Evolutionary conservation across 1,140 invertebrate genomes (phyloP).

Genomic region (Trichonephila inaurata): DNA sequence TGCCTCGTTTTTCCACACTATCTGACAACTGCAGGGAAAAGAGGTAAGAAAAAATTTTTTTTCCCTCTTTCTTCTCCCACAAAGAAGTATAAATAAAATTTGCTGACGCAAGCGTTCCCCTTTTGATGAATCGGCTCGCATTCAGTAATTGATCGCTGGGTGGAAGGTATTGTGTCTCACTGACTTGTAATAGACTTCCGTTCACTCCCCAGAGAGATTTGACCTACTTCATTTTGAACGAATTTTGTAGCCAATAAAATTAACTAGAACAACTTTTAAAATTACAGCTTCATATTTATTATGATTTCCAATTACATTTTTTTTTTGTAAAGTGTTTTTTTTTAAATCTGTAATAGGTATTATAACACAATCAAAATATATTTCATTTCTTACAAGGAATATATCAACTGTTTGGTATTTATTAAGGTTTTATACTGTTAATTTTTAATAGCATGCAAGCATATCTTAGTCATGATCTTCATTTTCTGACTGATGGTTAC

Average conservation of each 20-base stretch:
- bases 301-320: no score
- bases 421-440: no score
- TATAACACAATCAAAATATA: no score
- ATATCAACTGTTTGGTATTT: no score
- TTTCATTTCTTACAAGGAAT: no score
- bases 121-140: not conserved
- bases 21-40: not conserved
- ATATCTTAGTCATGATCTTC: no score
- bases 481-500: no score
- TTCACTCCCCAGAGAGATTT: not conserved
- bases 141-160: not conserved
- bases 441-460: no score
- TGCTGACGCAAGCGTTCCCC: not conserved
- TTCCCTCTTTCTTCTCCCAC: not conserved
- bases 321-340: no score
- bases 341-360: no score
- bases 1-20: not conserved
- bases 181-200: not conserved
- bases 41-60: not conserved
- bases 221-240: not conserved
- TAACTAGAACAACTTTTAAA: no score
- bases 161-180: not conserved
- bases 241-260: not conserved
- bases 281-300: no score
- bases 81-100: slow-evolving; percentile 1